phyloP scores from a whole-genome alignment of 1,140 invertebrate genomes.

The Drosophila pallidifrons region DNA sequence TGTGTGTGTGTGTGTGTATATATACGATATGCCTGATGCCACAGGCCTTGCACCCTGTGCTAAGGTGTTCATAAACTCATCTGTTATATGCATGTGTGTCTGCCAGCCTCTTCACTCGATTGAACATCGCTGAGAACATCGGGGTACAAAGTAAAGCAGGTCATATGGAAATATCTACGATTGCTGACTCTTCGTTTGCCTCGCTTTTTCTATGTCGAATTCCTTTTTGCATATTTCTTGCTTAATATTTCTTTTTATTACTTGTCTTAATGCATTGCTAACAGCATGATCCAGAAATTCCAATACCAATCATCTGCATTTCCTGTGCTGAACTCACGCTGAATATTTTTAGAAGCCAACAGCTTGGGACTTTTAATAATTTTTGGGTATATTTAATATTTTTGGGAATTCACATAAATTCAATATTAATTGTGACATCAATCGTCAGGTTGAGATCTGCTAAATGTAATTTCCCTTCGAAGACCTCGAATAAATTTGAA shows the following conservation, averaged over 20 bases:
- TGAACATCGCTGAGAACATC: slow-evolving; percentile 26
- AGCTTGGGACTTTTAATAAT: not conserved
- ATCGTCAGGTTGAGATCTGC: slow-evolving; percentile 1
- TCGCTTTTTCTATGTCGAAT: slow-evolving; percentile 21
- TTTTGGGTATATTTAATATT: not conserved
- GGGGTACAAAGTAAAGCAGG: slow-evolving; percentile 61
- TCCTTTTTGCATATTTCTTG: slow-evolving; percentile 25
- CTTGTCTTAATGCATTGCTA: slow-evolving; percentile 13
- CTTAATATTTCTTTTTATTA: slow-evolving; percentile 4
- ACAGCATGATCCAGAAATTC: slow-evolving; percentile 5
- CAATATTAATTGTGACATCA: not conserved
- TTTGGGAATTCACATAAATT: not conserved
- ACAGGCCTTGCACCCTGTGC: not conserved
- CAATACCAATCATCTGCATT: slow-evolving; percentile 22
- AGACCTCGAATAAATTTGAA: slow-evolving; percentile 3
- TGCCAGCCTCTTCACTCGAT: slow-evolving; percentile 29
- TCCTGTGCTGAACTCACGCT: not conserved
- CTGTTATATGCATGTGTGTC: slow-evolving; percentile 14
- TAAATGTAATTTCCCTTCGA: slow-evolving; percentile 1
- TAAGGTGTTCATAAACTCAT: slow-evolving; percentile 21
- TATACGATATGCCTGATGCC: not conserved
- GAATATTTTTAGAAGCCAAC: no score
- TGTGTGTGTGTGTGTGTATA: no score
- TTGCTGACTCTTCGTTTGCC: slow-evolving; percentile 45
- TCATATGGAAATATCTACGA: slow-evolving; percentile 73